Conservation (phyloP, 2,113 vertebrate genomes). For the Lichenostomus cassidix region DNA sequence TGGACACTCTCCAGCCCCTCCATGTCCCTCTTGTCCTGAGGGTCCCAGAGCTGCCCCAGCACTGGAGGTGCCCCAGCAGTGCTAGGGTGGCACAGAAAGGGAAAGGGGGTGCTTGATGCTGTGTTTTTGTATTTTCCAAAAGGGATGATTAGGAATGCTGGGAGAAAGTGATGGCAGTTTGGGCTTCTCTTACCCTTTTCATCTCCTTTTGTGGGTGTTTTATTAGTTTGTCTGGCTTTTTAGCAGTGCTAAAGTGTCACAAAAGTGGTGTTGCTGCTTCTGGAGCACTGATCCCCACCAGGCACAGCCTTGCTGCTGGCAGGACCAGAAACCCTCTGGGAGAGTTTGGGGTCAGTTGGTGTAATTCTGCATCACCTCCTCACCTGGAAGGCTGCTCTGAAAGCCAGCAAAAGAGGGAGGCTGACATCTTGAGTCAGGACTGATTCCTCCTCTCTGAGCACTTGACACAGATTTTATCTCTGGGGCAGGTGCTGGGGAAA, state of each 20-base stretch:
- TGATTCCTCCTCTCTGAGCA: neutral
- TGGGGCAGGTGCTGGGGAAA: neutral
- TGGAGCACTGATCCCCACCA: neutral
- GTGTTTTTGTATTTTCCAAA: neutral
- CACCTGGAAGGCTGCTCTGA: neutral
- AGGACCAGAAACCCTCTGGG: neutral
- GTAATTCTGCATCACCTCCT: neutral
- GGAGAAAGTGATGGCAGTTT: neutral
- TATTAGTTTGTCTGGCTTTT: neutral
- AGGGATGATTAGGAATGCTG: neutral
- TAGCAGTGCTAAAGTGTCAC: neutral
- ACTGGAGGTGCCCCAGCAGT: neutral
- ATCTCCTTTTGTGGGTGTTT: neutral
- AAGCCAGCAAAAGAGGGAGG: neutral
- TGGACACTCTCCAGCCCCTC: too few species aligned
- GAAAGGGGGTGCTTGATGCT: neutral
- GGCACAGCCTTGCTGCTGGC: neutral
- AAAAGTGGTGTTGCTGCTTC: neutral
- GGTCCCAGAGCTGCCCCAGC: neutral
- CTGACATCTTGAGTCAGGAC: fast-evolving
- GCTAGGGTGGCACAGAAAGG: too few species aligned
- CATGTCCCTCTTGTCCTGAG: neutral
- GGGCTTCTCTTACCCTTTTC: neutral
- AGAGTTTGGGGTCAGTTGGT: neutral
- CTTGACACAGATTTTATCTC: neutral